Base-by-base conservation (phyloP, 2,113 vertebrate genomes). In the Laticauda colubrina region DNA sequence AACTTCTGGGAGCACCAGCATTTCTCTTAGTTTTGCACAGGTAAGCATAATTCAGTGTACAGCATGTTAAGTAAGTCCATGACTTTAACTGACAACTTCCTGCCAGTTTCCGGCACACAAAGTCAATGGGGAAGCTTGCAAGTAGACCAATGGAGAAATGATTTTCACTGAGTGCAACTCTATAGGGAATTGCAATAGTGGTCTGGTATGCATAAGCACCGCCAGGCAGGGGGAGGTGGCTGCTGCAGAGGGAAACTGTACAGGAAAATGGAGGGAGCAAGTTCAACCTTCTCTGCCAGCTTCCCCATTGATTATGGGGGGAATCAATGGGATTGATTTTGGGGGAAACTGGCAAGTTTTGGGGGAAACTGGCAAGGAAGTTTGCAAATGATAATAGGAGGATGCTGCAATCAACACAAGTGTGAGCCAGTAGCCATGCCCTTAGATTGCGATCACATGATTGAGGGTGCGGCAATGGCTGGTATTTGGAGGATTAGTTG, bases 21-120 rank as follows among this genome's bases (percentile, higher is more conserved):
- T 99, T 59, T 53, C 0, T 88, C 97, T 98, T 95, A 94, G 14
- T 59, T 99, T 99, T 64, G 96, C 91, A 0, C 54, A 98, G 98
- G 98, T 99, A 97, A 98, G 97, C 39, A 2, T 89, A 48, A n/a
- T 75, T 43, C 21, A 21, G 34, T 45, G 8, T 39, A 23, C 5
- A 26, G 7, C 18, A 6, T 34, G 9, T 61, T 26, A 81, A 81
- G 18, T 20, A 21, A 81, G 75, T 3, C 9, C 18, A 21, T 81
- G 34, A 43, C 3, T 81, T 39, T 39, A 34, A 39, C 15, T 20
- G 43, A 81, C 15, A 9, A 43, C 34, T 81, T 81, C 20, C 18
- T 39, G 34, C 75, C 0, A 1, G 18, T 34, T 43, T 81, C 18
- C 8, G 18, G 39, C n/a, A 34, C 6, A n/a, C n/a, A 81, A 39